Conservation (phyloP, 2,888 invertebrate species). For the Stenolophus ochropezus region DNA sequence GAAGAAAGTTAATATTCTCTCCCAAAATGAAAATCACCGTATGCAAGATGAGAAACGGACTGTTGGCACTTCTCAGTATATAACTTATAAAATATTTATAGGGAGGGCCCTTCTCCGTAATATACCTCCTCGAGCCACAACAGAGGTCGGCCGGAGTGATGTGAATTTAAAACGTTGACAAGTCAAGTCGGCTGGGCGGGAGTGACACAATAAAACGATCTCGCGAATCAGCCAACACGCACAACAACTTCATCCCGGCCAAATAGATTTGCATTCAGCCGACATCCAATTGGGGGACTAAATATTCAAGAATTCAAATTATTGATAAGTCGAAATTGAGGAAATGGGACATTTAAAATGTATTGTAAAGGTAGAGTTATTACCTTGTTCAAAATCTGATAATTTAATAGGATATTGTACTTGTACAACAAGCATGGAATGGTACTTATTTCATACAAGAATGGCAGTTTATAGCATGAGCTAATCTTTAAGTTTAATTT, state of each 20-base stretch:
- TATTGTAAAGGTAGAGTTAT: too few relatives aligned
- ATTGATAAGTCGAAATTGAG: too few relatives aligned
- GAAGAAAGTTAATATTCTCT: too few relatives aligned
- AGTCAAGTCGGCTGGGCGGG: not conserved
- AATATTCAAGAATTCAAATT: too few relatives aligned
- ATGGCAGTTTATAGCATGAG: too few relatives aligned
- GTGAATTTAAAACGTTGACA: constrained; percentile 33
- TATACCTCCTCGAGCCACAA: not conserved
- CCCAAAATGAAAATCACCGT: not conserved
- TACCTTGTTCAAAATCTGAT: too few relatives aligned
- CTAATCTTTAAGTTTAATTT: too few relatives aligned
- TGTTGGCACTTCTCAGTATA: not conserved
- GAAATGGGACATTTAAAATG: too few relatives aligned
- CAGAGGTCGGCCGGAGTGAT: constrained; percentile 1
- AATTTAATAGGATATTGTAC: too few relatives aligned
- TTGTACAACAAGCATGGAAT: too few relatives aligned
- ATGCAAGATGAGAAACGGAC: not conserved
- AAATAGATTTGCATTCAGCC: constrained; percentile 3
- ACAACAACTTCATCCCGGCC: not conserved
- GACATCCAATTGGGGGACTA: not conserved
- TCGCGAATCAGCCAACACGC: not conserved
- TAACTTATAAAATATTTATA: constrained; percentile 23
- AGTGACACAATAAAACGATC: not conserved
- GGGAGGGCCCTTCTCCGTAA: not conserved
- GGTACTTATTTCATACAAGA: too few relatives aligned